Percentiles rank a stretch among this genome's conserved stretches.
phyloP scores from a whole-genome alignment of 2,888 invertebrate genomes.

The Orthosia gracilis region DNA sequence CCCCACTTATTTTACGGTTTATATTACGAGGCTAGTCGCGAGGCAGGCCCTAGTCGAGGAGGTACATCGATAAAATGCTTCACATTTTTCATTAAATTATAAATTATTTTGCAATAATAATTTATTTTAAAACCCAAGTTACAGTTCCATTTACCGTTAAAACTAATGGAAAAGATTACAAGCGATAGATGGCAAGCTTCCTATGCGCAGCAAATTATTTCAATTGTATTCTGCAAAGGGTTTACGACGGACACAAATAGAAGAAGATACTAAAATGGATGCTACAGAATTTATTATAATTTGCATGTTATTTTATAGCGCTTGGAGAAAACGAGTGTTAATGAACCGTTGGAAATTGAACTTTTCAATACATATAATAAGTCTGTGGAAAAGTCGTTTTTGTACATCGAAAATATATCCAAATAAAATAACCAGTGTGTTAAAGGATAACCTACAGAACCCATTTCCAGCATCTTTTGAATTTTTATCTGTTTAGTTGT shows the following conservation, averaged over 20 bases:
- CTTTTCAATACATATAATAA: background rate
- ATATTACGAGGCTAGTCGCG: too few relatives aligned
- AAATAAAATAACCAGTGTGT: too few relatives aligned
- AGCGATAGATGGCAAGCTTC: constrained; percentile 20
- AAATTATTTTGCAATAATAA: constrained; percentile 3
- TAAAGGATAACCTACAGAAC: too few relatives aligned
- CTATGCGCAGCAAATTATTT: constrained; percentile 33
- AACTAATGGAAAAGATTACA: constrained; percentile 27
- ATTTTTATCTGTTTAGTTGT: too few relatives aligned
- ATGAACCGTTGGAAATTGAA: background rate
- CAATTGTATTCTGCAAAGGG: constrained; percentile 24
- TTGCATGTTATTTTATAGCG: constrained; percentile 7
- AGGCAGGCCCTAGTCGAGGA: too few relatives aligned
- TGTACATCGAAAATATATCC: too few relatives aligned
- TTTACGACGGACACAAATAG: constrained; percentile 39
- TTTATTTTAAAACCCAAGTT: background rate
- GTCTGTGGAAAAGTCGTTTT: too few relatives aligned
- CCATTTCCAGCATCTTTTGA: too few relatives aligned
- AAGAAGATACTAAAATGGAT: constrained; percentile 18
- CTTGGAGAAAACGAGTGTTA: background rate
- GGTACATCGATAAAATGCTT: too few relatives aligned
- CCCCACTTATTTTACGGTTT: too few relatives aligned
- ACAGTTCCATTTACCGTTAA: constrained; percentile 48
- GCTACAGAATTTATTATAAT: constrained; percentile 20
- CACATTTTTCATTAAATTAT: too few relatives aligned